Percentiles rank a stretch among this genome's conserved stretches.
Conservation (phyloP, 2,797 vertebrate species). For the Garrulus glandarius region DNA sequence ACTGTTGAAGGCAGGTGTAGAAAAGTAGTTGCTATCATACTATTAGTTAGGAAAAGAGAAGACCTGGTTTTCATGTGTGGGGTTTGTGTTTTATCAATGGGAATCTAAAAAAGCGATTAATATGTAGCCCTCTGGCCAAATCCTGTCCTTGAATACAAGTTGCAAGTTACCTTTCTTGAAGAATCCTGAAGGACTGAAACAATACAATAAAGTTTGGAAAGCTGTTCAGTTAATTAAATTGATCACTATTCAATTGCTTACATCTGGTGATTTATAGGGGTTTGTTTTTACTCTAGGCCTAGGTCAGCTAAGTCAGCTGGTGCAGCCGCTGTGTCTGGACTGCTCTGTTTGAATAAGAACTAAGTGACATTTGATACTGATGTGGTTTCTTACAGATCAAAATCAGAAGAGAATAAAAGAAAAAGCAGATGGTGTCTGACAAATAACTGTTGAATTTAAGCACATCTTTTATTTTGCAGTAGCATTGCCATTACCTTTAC, state of each 20-base stretch:
- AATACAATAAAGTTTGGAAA: constrained; percentile 84
- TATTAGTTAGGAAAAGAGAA: not conserved
- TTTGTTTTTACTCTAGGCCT: constrained; percentile 86
- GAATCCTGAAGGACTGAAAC: constrained; percentile 73
- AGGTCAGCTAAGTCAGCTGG: constrained; percentile 87
- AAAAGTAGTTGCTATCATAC: not conserved
- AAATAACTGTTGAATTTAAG: constrained; percentile 55
- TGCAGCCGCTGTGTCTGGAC: constrained; percentile 90
- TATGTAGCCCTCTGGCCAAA: not conserved
- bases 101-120: not conserved
- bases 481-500: not conserved
- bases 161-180: constrained; percentile 54
- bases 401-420: constrained; percentile 69
- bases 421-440: constrained; percentile 62
- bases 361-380: constrained; percentile 88
- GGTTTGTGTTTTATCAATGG: not conserved
- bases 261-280: constrained; percentile 87
- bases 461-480: not conserved
- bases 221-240: constrained; percentile 93
- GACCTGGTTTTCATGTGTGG: not conserved
- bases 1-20: not conserved
- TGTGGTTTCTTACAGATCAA: constrained; percentile 74
- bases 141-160: constrained; percentile 1
- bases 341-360: constrained; percentile 90
- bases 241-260: constrained; percentile 89